These are phyloP conservation scores for Cyaniris semiargus DNA, from an alignment of 2,888 invertebrate genomes.

Conservation along the genomic window DNA sequence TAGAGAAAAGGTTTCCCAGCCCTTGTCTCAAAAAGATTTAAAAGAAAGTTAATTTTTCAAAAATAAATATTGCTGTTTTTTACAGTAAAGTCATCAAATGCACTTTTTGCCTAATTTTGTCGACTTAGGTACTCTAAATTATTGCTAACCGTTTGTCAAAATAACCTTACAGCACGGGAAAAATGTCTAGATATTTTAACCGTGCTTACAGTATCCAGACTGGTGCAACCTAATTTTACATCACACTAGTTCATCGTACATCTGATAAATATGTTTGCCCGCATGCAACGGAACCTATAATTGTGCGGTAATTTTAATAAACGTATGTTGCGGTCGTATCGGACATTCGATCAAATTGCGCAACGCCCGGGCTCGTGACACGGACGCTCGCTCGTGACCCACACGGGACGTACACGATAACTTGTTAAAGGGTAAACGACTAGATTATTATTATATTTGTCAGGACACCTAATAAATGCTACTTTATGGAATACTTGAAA, in stretches of 20 bases:
- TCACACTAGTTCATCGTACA: not conserved
- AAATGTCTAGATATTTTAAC: too few relatives aligned
- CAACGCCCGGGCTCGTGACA: constrained; percentile 52
- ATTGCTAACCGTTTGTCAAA: too few relatives aligned
- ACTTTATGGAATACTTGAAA: not conserved
- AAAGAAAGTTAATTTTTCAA: too few relatives aligned
- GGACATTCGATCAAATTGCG: constrained; percentile 55
- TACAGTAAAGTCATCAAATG: too few relatives aligned
- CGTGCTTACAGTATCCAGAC: too few relatives aligned
- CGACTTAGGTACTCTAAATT: too few relatives aligned
- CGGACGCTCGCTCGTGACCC: constrained; percentile 55
- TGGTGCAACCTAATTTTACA: too few relatives aligned
- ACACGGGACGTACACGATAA: constrained; percentile 44
- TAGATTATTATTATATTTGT: constrained; percentile 25
- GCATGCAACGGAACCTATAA: constrained; percentile 25
- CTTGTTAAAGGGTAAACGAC: constrained; percentile 31
- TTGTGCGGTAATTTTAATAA: constrained; percentile 31
- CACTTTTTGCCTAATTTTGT: too few relatives aligned
- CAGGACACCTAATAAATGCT: not conserved
- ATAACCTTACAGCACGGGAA: too few relatives aligned
- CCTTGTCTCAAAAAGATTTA: too few relatives aligned
- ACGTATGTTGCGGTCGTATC: constrained; percentile 53
- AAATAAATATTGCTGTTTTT: too few relatives aligned
- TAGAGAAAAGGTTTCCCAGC: too few relatives aligned
- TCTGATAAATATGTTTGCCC: not conserved